Evolutionary conservation across 2,797 vertebrate genomes (phyloP).

Genomic region (Helarctos malayanus): DNA sequence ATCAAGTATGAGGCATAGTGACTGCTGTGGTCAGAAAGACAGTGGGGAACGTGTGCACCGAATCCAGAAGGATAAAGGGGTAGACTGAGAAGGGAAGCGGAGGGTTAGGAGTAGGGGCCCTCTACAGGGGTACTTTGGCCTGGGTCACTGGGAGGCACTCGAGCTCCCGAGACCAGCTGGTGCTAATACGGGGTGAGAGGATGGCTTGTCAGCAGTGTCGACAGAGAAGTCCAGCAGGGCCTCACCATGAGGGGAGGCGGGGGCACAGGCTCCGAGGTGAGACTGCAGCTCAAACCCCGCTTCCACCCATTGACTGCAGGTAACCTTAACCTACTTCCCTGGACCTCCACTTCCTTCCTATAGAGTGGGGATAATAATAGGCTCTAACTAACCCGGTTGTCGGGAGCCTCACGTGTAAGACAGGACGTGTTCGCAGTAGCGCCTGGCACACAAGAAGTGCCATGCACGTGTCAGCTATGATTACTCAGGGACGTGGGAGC

Average conservation of each 20-base stretch:
- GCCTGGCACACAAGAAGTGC: neutral
- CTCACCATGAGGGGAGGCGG: neutral
- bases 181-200: neutral
- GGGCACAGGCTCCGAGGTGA: neutral
- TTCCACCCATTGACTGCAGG: neutral
- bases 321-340: neutral
- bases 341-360: neutral
- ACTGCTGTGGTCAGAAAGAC: neutral
- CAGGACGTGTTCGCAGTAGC: neutral
- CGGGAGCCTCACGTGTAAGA: neutral
- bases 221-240: neutral
- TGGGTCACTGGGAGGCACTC: neutral
- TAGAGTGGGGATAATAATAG: neutral
- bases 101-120: neutral
- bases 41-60: neutral
- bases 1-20: neutral
- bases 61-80: neutral
- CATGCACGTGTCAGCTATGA: neutral
- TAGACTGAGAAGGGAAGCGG: neutral
- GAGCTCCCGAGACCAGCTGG: neutral
- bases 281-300: neutral
- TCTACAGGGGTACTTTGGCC: neutral
- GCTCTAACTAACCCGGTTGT: fast-evolving
- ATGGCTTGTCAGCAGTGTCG: neutral
- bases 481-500: neutral